A percentile compares a stretch with the other conserved stretches of the same genome.
Evolutionary conservation across 1,140 invertebrate species (phyloP).

Genomic region (Whitmania pigra): DNA sequence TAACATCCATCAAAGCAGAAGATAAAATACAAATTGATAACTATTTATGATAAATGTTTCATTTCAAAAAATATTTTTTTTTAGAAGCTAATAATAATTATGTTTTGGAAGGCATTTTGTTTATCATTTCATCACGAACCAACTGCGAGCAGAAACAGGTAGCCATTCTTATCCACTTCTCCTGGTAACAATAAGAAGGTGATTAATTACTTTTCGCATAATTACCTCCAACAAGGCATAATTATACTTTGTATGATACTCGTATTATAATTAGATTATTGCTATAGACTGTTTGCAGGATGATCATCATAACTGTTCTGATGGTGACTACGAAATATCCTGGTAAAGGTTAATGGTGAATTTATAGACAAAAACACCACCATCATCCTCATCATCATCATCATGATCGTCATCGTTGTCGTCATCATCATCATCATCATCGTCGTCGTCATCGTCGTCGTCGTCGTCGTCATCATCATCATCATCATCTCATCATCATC

Average conservation of each 20-base stretch:
- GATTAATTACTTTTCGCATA: too few relatives aligned
- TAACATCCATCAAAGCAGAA: too few relatives aligned
- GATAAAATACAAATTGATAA: too few relatives aligned
- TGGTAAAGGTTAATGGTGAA: background rate
- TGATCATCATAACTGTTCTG: background rate
- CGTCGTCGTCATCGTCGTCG: background rate
- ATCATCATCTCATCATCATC: background rate
- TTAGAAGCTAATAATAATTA: too few relatives aligned
- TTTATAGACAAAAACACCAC: background rate
- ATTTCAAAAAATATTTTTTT: too few relatives aligned
- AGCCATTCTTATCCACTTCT: too few relatives aligned
- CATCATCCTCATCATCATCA: background rate
- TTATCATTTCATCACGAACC: too few relatives aligned
- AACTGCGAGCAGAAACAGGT: too few relatives aligned
- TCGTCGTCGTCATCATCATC: slow-evolving; percentile 6
- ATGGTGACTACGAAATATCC: background rate
- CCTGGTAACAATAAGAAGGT: too few relatives aligned
- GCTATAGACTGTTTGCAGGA: background rate
- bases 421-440: background rate
- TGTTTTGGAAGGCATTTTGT: too few relatives aligned
- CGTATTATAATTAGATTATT: background rate
- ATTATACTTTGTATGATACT: background rate
- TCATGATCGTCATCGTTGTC: background rate
- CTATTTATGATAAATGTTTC: too few relatives aligned
- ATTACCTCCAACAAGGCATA: background rate